Base-by-base conservation (phyloP, 2,797 vertebrate genomes). In the Anas bahamensis region DNA sequence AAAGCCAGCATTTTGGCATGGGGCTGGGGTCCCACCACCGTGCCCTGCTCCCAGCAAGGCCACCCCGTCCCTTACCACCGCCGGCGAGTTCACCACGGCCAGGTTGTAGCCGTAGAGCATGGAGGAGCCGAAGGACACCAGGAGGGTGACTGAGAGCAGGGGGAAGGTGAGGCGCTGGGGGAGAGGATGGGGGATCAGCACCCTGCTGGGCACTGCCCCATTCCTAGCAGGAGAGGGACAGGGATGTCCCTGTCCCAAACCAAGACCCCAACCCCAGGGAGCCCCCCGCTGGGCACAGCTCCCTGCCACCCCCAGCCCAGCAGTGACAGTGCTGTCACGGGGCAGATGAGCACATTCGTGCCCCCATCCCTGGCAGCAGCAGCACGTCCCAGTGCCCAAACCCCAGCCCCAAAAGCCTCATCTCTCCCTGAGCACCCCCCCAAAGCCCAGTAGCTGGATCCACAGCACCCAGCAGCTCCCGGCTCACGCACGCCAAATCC, bases 51-150 rank as follows among this genome's bases (percentile, higher is more conserved):
- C 82, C 8, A 0, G 66, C 46, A 42, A 39, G 7, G 39, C 18
- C 29, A 15, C 21, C 6, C 28, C 4, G 1, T 33, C 39, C 97
- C 98, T 97, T 96, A 99, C 99, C 98, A 94, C 89, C 5, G 98
- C 97, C 0, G 99, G 99, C 2, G 99, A 98, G 97, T 99, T 99
- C 95, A 99, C 98, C 44, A 99, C 98, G 1, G 99, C 99, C 94
- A 99, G 93, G 86, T 99, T 99, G 98, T 98, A 99, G 88, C 99
- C 99, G 44, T 99, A 99, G 56, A 99, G 98, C 98, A 98, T 98
- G 66, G 99, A 99, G 91, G 99, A 99, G 81, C 99, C 98, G 11
- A 99, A 98, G 11, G 99, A 99, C 44, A 98, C 95, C 90, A 99
- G 97, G 31, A 99, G 87, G 11, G 99, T 97, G 70, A 98, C 98